phyloP scores from a whole-genome alignment of 2,113 vertebrate genomes.

The Protobothrops flavoviridis region DNA sequence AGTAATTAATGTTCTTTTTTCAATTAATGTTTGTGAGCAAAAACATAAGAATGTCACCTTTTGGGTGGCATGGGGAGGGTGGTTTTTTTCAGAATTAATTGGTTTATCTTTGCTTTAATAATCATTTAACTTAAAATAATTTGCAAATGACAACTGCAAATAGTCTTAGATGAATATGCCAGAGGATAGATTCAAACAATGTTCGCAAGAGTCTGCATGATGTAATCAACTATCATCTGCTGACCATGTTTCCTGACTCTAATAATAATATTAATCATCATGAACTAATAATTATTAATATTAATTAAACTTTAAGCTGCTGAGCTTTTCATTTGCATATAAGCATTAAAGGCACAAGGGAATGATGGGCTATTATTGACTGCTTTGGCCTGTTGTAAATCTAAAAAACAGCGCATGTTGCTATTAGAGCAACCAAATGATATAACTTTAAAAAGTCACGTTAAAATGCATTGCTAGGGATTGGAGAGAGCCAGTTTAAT shows the following conservation, averaged over 20 bases:
- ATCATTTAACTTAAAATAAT: not conserved
- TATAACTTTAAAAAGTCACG: not conserved
- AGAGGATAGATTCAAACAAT: not conserved
- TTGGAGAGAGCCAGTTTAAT: not conserved
- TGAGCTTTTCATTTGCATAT: not conserved
- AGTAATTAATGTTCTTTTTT: accelerated
- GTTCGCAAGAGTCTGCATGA: not conserved
- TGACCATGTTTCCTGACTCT: not conserved
- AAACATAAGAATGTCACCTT: not conserved
- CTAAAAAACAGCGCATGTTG: not conserved
- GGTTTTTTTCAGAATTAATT: not conserved
- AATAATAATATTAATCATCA: not conserved
- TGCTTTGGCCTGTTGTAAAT: not conserved
- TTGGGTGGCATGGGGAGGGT: not conserved
- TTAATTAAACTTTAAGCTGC: not conserved
- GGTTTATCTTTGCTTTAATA: not conserved
- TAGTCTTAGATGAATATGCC: not conserved
- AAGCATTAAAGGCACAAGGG: not conserved
- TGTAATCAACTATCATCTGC: not conserved
- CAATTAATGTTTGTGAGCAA: not conserved
- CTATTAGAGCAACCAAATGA: not conserved
- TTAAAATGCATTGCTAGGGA: not conserved
- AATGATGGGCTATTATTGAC: not conserved
- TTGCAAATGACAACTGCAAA: not conserved
- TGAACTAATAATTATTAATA: not conserved